Base-by-base conservation (phyloP, 2,113 vertebrate genomes). In the Lamprotornis superbus region DNA sequence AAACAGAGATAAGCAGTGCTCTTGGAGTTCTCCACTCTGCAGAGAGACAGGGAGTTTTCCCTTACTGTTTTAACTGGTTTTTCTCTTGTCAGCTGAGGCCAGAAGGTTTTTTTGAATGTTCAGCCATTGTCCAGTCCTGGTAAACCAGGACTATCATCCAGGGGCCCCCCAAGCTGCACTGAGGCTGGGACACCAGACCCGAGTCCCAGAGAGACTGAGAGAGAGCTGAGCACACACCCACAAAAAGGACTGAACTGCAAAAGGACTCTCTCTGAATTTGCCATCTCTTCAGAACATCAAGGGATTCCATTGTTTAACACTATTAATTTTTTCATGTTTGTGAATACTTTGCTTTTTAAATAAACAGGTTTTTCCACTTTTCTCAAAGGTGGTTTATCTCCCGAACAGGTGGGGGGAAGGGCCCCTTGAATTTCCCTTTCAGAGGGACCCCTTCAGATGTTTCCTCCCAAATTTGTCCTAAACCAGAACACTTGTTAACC, bases 131-230 rank as follows among this genome's bases (percentile, higher is more conserved):
- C 55, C 5, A 1, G 19, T 23, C 37, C 3, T 2, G 49, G 12
- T 35, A 30, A 24, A 44, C 11, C 25, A 30, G 39, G 31, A 35
- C 19, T 79, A 5, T 53, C 2, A 1, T 53, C 31, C 2, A 11
- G 4, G 24, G 18, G 7, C 7, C 9, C 30, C 15, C 31, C 25
- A 65, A 19, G 21, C 11, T 65, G 49, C 9, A 12, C 71, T 18
- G 33, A 35, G 19, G 11, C 19, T 1, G 1, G 25, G 24, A 46
- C 71, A 35, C 6, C 0, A 1, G 12, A 46, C 9, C 22, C 0
- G 0, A 46, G 33, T 25, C 71, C 70, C 2, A 0, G 33, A 46
- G 55, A 46, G 33, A 9, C 19, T 12, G 40, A 75, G 25, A n/a
- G 52, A 27, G n/a, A 59, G 55, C 53, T 2, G 2, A 46, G 33